Evolutionary conservation across 2,113 vertebrate species (phyloP), one percentile per base, ranked within the genome.

Genomic region (Callospermophilus lateralis): DNA sequence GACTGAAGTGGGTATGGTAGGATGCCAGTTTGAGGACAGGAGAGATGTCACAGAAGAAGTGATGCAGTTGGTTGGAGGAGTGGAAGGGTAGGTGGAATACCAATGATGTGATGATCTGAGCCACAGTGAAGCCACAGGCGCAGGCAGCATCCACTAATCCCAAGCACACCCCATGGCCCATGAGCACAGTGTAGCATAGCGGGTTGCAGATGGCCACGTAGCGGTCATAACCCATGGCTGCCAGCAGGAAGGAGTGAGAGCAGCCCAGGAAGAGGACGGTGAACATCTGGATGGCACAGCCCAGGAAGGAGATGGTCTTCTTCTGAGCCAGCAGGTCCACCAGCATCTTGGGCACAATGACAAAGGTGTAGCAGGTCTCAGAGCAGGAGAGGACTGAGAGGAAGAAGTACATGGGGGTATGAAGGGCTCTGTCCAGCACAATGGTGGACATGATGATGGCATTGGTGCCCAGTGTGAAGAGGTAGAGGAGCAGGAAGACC

Each of bases 341-440:
- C 84, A 98, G 81, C 94, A 96, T 97, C 93, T 97, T 98, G 32
- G 97, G 97, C 6, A 98, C 85, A n/a, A 97, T 97, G 34, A 97
- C 55, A 0, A 97, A 97, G 24, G 96, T 97, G 28, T 97, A 97
- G 81, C 94, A 94, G 37, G 96, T 98, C 76, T 98, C 98, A 1
- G 86, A 95, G 37, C 97, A 97, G 12, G 98, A 97, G 42, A 98
- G 96, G 1, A 97, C 72, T 0, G 55, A 32, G 0, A 98, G 96
- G 76, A 98, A 98, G 81, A 98, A 96, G 81, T 97, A 97, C 97
- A 98, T 98, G n/a, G 97, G 97, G 0, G 51, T 93, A 0, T 98
- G 97, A 20, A 98, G 97, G 67, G 90, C 86, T 37, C 61, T 91
- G 55, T 97, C 84, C 37, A 96, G 55, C 58, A 85, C 45, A 5